These are phyloP conservation scores for Eupeodes latifasciatus DNA, from an alignment of 2,888 invertebrate species.

Conservation along the genomic window DNA sequence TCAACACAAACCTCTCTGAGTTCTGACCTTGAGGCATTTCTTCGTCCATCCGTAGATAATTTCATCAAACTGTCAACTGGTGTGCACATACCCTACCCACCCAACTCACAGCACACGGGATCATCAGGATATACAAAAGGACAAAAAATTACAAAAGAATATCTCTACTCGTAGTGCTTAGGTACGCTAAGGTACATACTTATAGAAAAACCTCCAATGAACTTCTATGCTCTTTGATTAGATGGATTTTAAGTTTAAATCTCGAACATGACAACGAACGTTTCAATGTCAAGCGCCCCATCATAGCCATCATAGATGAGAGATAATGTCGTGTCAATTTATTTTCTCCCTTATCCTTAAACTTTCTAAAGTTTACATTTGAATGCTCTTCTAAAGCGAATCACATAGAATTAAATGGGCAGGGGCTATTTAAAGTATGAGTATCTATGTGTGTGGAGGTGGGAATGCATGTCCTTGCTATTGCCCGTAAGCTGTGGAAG, in stretches of 20 bases:
- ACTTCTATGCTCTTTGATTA: conserved; percentile 37
- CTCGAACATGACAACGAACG: conserved; percentile 47
- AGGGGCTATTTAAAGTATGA: background rate
- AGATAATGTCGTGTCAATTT: conserved; percentile 61
- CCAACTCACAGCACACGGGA: background rate
- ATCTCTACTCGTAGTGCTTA: background rate
- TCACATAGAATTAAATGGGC: conserved; percentile 11
- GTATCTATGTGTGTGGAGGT: background rate
- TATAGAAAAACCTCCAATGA: conserved; percentile 23
- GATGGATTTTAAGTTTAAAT: conserved; percentile 63
- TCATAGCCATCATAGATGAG: conserved; percentile 29
- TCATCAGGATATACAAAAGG: background rate
- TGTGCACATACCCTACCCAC: conserved; percentile 12
- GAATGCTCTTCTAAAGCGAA: conserved; percentile 30
- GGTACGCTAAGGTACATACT: too few species aligned
- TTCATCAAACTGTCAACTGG: conserved; percentile 48
- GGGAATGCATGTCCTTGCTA: background rate
- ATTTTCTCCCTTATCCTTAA: conserved; percentile 10
- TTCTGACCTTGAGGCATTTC: conserved; percentile 27
- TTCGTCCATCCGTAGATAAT: conserved; percentile 26
- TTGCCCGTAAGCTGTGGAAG: background rate
- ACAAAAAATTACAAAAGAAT: background rate
- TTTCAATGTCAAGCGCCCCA: conserved; percentile 49
- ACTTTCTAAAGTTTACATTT: conserved; percentile 36
- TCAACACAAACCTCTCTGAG: background rate